Evolutionary conservation across 2,888 invertebrate genomes (phyloP), one percentile per base, ranked within the genome.

Genomic region (Anthophora plumipes): DNA sequence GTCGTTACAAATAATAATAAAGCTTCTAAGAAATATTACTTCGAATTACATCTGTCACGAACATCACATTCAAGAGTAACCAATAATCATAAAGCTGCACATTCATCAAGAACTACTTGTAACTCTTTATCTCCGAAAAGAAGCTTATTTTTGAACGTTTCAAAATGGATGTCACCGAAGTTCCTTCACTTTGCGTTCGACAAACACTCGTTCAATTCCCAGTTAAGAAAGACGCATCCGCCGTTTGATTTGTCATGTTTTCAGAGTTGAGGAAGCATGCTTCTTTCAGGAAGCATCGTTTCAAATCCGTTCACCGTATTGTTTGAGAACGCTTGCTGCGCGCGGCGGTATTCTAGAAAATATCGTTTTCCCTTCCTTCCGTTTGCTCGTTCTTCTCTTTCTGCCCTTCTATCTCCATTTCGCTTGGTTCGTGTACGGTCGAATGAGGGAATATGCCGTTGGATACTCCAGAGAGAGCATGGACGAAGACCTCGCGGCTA

Each of bases 401-500:
- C 17, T 12, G 12, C 39, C 46, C 31, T 37, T 25, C 48, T n/a
- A 17, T 39, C 20, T 31, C 41, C n/a, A 39, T 50, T 66, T 61
- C 66, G 48, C 59, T 60, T 48, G 57, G 11, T 41, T 17, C 66
- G 61, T 68, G 72, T 48, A 55, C 41, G 70, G 54, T 64, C 57
- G 60, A 77, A 73, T 4, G 59, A 64, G 77, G 55, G 79, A 82
- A 82, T 83, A 78, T 57, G 67, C 77, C 75, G 57, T 75, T 60
- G 75, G 68, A 80, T 83, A 67, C 76, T 82, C 77, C 76, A 80
- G 72, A 80, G 82, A 79, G 80, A 85, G 76, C 84, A 83, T 84
- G 88, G 83, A 87, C 87, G 84, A 84, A 88, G 87, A 88, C 84
- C 87, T 85, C 85, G 82, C 76, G 80, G 86, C 87, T 91, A 91